Evolutionary conservation across 2,113 vertebrate genomes (phyloP).

Genomic region (Aix galericulata): DNA sequence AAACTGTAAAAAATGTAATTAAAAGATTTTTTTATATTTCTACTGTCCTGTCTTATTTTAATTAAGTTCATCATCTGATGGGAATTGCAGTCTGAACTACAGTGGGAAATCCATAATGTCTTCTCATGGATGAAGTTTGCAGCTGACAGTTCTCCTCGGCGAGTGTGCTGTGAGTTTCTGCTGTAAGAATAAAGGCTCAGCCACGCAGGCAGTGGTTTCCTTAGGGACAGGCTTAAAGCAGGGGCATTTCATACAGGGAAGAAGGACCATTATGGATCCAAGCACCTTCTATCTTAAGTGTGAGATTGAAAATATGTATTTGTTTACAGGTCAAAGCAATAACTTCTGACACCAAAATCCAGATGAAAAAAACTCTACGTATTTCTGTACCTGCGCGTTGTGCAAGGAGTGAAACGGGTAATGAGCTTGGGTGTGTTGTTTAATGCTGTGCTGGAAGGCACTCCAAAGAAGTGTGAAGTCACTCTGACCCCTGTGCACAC

Average conservation of each 20-base stretch:
- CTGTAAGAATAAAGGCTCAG: neutral
- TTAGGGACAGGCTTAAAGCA: neutral
- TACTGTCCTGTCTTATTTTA: conserved; percentile 58
- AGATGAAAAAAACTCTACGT: accelerated
- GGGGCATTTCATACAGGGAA: neutral
- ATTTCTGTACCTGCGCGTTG: accelerated
- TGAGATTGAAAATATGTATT: neutral
- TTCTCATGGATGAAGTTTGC: neutral
- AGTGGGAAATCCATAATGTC: conserved; percentile 29
- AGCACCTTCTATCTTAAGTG: neutral
- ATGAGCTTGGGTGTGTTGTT: neutral
- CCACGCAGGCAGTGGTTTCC: neutral
- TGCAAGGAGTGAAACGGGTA: neutral
- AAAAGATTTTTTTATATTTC: conserved; percentile 52
- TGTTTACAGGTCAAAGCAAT: neutral
- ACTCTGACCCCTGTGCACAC: neutral
- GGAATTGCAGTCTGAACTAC: conserved; percentile 50
- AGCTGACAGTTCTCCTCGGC: conserved; percentile 11
- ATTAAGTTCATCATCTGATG: conserved; percentile 61
- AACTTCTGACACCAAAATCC: neutral
- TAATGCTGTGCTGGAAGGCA: neutral
- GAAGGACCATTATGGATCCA: neutral
- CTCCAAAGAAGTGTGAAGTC: neutral
- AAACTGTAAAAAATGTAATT: conserved; percentile 52
- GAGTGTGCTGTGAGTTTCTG: neutral